phyloP scores from a whole-genome alignment of 1,140 invertebrate species.

The Lepidotrigona ventralis region DNA sequence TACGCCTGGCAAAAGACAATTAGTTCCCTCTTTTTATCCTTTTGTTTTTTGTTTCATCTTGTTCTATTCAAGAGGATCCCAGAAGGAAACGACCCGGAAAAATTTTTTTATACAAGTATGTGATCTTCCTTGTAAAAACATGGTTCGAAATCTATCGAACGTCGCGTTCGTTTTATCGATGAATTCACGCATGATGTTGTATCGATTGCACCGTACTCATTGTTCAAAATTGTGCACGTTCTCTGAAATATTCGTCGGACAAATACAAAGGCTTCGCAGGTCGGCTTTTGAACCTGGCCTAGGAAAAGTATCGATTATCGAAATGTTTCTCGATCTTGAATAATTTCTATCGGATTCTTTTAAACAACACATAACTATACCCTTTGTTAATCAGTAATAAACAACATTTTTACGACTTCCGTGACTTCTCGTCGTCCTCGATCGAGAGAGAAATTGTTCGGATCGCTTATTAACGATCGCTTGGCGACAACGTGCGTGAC shows the following conservation, averaged over 20 bases:
- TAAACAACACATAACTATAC: background rate
- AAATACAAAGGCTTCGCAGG: background rate
- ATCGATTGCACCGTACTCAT: background rate
- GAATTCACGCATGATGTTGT: background rate
- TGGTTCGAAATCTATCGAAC: background rate
- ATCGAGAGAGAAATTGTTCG: background rate
- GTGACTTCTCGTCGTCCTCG: background rate
- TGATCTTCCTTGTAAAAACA: constrained; percentile 9
- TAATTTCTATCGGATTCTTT: background rate
- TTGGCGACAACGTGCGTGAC: background rate
- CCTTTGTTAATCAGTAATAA: background rate
- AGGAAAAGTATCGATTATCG: background rate
- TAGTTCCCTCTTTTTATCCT: background rate
- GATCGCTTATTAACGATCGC: background rate
- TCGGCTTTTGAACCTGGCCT: background rate
- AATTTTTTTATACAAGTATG: background rate
- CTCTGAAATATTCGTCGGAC: background rate
- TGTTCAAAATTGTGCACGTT: background rate
- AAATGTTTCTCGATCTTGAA: background rate
- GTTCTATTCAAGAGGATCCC: background rate
- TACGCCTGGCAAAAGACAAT: constrained; percentile 11
- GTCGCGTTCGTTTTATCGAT: background rate
- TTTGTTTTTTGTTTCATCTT: background rate
- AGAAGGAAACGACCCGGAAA: background rate
- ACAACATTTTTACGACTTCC: background rate